Evolutionary conservation across 2,888 invertebrate species (phyloP), one percentile per base, ranked within the genome.

Genomic region (Trissoscelio sp.): DNA sequence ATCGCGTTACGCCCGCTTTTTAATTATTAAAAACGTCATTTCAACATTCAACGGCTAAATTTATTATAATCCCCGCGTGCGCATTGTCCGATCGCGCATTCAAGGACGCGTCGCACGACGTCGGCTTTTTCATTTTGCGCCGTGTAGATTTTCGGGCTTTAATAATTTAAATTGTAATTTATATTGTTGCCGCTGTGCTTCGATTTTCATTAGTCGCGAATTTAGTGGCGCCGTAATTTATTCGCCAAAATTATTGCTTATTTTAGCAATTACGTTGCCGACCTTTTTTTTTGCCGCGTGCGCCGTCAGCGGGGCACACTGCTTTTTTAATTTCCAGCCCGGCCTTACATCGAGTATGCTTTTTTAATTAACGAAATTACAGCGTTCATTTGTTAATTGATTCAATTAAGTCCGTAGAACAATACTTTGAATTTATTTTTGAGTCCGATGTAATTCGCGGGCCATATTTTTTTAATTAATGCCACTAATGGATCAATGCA

Each of bases 321-420:
- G 46, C 64, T 66, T 78, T 79, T 79, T 79, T 79, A 64, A 79
- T 72, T 72, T 72, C 22, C 64, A 6, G n/a, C 48, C 51, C 51
- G 31, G 58, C 53, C 57, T 72, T 64, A 78, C 78, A 57, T 70
- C 66, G 66, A 64, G 46, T 58, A 48, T 66, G 64, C 72, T 66
- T 72, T 79, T 79, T 79, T 79, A 79, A 79, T 79, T 79, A 72
- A 79, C 72, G 66, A 66, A 79, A 79, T 79, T 79, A 79, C 79
- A 51, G 24, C 72, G 58, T 57, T 72, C 66, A 66, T 66, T 79
- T 66, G 79, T 79, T 79, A 72, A 79, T 79, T 72, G 70, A 79
- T 66, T 72, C 72, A 79, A 72, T 79, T 79, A 79, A 64, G 53
- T 72, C 70, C 64, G 22, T 28, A 57, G 31, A 58, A 79, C 72